phyloP scores from a whole-genome alignment of 2,797 vertebrate genomes.

The Cyprinella venusta region DNA sequence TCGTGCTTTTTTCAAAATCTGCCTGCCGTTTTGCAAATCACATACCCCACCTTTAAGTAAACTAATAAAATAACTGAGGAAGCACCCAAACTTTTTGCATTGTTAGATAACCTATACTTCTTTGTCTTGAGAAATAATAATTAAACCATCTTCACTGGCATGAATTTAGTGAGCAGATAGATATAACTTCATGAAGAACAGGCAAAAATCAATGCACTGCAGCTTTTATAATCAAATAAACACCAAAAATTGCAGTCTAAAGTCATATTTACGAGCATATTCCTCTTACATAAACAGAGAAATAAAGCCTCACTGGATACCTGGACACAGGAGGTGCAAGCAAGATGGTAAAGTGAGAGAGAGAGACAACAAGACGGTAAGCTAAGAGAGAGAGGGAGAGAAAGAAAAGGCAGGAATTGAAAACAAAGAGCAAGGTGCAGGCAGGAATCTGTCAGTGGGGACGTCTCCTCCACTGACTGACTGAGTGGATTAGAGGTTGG shows the following conservation, averaged over 20 bases:
- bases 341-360: constrained; percentile 31
- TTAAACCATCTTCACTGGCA: neutral
- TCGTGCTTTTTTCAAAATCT: too few relatives aligned
- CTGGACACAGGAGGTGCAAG: constrained; percentile 23
- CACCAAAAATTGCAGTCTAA: neutral
- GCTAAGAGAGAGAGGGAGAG: neutral
- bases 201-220: neutral
- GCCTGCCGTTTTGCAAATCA: too few relatives aligned
- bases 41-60: too few relatives aligned
- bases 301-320: constrained; percentile 14
- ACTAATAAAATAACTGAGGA: neutral
- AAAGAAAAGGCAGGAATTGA: constrained; percentile 47
- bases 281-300: constrained; percentile 21
- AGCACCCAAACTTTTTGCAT: neutral
- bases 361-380: constrained; percentile 30
- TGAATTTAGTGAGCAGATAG: neutral
- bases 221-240: constrained; percentile 19
- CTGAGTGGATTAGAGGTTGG: constrained; percentile 59
- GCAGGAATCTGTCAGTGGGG: constrained; percentile 50
- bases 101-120: neutral
- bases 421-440: constrained; percentile 54
- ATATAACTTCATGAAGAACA: neutral
- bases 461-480: constrained; percentile 53
- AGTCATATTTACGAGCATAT: neutral
- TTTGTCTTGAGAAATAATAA: neutral